Conservation (phyloP, 2,113 vertebrate genomes). For the Nesoenas mayeri region DNA sequence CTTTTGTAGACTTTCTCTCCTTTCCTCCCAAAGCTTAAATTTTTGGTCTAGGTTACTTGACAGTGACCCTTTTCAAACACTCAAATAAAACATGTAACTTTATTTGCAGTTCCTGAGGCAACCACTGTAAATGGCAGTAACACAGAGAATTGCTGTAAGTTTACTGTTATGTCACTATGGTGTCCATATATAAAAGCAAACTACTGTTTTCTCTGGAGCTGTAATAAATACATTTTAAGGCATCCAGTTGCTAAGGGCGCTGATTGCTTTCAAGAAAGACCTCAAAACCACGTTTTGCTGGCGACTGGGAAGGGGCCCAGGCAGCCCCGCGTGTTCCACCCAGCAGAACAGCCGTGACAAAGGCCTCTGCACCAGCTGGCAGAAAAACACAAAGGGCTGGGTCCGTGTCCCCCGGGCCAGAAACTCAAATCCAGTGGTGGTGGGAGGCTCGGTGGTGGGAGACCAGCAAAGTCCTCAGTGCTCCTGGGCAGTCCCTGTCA, state of each 20-base stretch:
- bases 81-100: slow-evolving; percentile 50
- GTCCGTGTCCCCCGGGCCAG: rapidly evolving
- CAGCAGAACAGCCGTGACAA: background rate
- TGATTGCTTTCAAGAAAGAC: slow-evolving; percentile 1
- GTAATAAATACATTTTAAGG: slow-evolving; percentile 56
- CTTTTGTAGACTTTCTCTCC: background rate
- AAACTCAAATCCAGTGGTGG: rapidly evolving
- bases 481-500: rapidly evolving
- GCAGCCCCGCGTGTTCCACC: background rate
- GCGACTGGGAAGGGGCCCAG: background rate
- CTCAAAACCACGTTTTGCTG: background rate
- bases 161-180: slow-evolving; percentile 73
- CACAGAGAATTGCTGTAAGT: slow-evolving; percentile 53
- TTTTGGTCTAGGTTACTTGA: slow-evolving; percentile 19
- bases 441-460: background rate
- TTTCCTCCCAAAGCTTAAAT: background rate
- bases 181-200: slow-evolving; percentile 66
- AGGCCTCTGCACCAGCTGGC: background rate
- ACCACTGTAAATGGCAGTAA: slow-evolving; percentile 56
- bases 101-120: slow-evolving; percentile 68
- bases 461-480: background rate
- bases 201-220: slow-evolving; percentile 61
- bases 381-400: background rate
- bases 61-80: slow-evolving; percentile 42
- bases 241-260: slow-evolving; percentile 49